Evolutionary conservation across 2,888 invertebrate genomes (phyloP), one percentile per base, ranked within the genome.

Genomic region (Rambutsinella grinnellia): DNA sequence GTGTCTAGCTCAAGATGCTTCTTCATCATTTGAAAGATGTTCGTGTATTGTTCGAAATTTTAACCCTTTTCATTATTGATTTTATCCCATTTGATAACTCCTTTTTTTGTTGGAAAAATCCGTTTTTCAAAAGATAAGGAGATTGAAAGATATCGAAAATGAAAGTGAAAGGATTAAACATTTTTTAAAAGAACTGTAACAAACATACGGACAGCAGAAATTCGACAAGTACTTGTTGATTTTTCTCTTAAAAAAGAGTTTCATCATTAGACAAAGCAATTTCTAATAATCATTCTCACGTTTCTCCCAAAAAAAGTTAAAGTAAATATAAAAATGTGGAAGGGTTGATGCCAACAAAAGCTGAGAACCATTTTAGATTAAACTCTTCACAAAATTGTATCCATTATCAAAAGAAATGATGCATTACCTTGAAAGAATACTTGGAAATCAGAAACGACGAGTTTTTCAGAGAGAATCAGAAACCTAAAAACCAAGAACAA

Each of bases 21-120:
- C 56, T 58, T 58, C 57, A 62, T 57, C 62, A 24, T 24, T 62
- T 62, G n/a, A n/a, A n/a, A n/a, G n/a, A n/a, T n/a, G n/a, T n/a
- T n/a, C n/a, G n/a, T n/a, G n/a, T n/a, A n/a, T 23, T 62, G 21
- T 56, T 62, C 70, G 62, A 62, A 58, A 58, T 61, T 70, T 60
- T 51, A 74, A 75, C 68, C 75, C 75, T 75, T 75, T 65, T 62
- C 54, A 13, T 51, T 68, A 68, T 63, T 68, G 68, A 75, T 75
- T 75, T 68, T 75, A 47, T 44, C 26, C 47, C 24, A 49, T 53
- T 28, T 36, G 6, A 13, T 8, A 8, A 36, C 36, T 8, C 3
- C 17, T 57, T 27, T 27, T 74, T 67, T 68, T 62, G 57, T 57
- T 61, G 27, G n/a, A 51, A 66, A 75, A 68, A 49, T 58, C 60